These are phyloP conservation scores for Sebastes matsubarae DNA, from an alignment of 2,797 vertebrate genomes.

Conservation along the genomic window DNA sequence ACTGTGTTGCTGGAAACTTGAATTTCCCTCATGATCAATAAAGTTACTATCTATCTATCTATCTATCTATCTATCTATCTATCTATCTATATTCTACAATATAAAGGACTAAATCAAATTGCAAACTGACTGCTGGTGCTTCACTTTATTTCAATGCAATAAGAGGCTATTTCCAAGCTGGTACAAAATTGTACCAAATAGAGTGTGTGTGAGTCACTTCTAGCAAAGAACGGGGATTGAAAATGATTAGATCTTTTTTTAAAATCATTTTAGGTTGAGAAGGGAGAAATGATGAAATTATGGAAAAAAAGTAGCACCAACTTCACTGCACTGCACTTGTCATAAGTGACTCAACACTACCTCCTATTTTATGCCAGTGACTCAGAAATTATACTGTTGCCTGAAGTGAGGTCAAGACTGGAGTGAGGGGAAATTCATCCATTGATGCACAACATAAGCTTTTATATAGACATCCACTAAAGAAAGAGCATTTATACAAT, in stretches of 20 bases:
- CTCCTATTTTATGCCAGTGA: slow-evolving; percentile 1
- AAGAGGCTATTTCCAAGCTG: background rate
- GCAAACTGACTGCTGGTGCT: background rate
- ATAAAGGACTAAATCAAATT: background rate
- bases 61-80: no score
- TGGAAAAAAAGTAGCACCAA: background rate
- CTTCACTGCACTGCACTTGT: background rate
- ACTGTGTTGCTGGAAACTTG: no score
- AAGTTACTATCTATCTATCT: no score
- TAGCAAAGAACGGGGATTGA: background rate
- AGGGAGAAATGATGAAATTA: background rate
- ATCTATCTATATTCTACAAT: background rate
- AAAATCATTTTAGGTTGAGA: background rate
- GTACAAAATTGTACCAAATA: background rate
- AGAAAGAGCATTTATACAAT: background rate
- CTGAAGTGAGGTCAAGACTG: background rate
- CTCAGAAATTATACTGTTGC: background rate
- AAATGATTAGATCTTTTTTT: background rate
- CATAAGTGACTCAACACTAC: background rate
- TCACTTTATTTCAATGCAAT: background rate
- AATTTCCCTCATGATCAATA: no score
- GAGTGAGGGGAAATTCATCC: background rate
- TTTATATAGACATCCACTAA: background rate
- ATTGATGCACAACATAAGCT: background rate
- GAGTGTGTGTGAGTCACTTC: background rate